Evolutionary conservation across 2,888 invertebrate species (phyloP).

Genomic region (Bugulina stolonifera): DNA sequence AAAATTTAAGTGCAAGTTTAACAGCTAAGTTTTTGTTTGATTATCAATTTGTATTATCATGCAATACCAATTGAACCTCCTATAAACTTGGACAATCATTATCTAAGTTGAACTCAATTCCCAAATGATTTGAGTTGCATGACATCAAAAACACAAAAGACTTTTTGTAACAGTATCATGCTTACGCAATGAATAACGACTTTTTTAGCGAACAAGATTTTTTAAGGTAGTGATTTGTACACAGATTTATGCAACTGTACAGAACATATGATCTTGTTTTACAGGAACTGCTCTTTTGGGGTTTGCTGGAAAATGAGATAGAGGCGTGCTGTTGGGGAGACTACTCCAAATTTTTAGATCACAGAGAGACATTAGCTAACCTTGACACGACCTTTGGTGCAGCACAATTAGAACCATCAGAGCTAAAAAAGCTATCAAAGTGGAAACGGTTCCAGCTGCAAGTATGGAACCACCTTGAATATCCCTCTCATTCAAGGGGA

Average conservation of each 20-base stretch:
- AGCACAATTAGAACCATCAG: not conserved
- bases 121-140: not conserved
- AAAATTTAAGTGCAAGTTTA: too few species aligned
- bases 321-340: constrained; percentile 52
- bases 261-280: not conserved
- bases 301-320: constrained; percentile 48
- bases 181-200: not conserved
- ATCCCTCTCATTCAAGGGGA: constrained; percentile 15
- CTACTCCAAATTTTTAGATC: constrained; percentile 48
- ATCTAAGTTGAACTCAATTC: not conserved
- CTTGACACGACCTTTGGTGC: constrained; percentile 45
- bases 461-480: constrained; percentile 10
- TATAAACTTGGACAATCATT: too few species aligned
- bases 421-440: not conserved
- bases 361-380: constrained; percentile 46
- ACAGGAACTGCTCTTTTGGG: constrained; percentile 50
- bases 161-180: not conserved
- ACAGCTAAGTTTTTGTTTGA: too few species aligned
- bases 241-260: not conserved
- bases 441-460: constrained; percentile 5
- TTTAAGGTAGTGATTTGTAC: not conserved
- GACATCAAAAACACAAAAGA: not conserved
- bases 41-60: too few species aligned
- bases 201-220: not conserved
- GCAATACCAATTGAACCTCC: too few species aligned